Evolutionary conservation across 2,113 vertebrate species (phyloP), one percentile per base, ranked within the genome.

Genomic region (Strix aluco): DNA sequence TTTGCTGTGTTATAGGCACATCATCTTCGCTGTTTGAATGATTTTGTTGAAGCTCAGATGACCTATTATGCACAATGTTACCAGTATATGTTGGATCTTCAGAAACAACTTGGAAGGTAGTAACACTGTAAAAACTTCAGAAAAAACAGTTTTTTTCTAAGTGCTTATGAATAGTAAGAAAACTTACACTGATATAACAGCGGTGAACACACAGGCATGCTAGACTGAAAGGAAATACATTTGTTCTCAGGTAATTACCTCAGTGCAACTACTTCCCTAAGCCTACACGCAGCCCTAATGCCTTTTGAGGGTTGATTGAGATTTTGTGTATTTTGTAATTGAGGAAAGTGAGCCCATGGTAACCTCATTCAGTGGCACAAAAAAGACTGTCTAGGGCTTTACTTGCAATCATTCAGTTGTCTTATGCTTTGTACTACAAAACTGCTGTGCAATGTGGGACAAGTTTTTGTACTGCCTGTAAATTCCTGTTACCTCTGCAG

Each of bases 11-110:
- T 83, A 11, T 66, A 99, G 99, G 99, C 99, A 49, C 99, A 99
- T 97, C 99, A 99, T 86, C 98, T 99, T 85, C 99, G 99, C 96
- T 99, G 99, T 93, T 96, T 99, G 97, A 99, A 99, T 90, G 99
- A 99, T 97, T 99, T 99, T 97, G 99, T 99, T 71, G 99, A 99
- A 98, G 99, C 99, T 61, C 99, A 99, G 97, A 99, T 99, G 94
- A 99, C 99, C 7, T 99, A 99, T 93, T 99, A 99, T 81, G 99
- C 99, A 71, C 99, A 99, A 67, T 99, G 99, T 98, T 99, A 99
- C 98, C 99, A 99, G 83, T 99, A 99, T 92, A 99, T 99, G 99
- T 97, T 99, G 97, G 99, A 99, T 92, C 99, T 99, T 38, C 99
- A 99, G 74, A 99, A 99, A 96, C 99, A 99, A 85, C 98, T 99